Evolutionary conservation across 2,888 invertebrate genomes (phyloP), one percentile per base, ranked within the genome.

Genomic region (Dryadula phaetusa): DNA sequence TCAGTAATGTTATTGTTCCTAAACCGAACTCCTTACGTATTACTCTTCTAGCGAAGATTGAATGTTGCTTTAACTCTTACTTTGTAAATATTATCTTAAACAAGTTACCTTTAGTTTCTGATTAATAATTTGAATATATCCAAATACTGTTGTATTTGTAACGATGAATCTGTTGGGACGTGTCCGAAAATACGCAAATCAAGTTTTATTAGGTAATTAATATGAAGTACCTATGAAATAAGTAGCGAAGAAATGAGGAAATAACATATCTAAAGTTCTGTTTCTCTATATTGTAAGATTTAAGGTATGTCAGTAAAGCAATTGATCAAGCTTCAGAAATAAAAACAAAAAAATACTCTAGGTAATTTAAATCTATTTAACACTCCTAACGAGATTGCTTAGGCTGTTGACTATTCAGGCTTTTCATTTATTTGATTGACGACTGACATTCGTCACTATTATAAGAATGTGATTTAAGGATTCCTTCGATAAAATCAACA

Each of bases 361-460:
- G n/a, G 20, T 54, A 37, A 54, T 54, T 54, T 34, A 37, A 22
- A n/a, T n/a, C 16, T 52, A 52, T 52, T 52, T 28, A 10, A 16
- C 49, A 52, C 28, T 25, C 7, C 16, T 52, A 28, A 52, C 16
- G 16, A 52, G 8, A 52, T 52, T 52, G 25, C 49, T 25, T 52
- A 52, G 49, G 16, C 28, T 16, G 3, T 28, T 16, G 49, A 25
- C 28, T 52, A 28, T 16, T 28, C 28, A 52, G 58, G n/a, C 25
- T 18, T 47, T 58, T 58, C 37, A 49, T 49, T 16, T 18, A 83
- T 25, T 8, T 61, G 60, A 69, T 66, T 52, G 86, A 82, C 82
- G 81, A 75, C 76, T 73, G 70, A 79, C 82, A 83, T 85, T 83
- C 78, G 77, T 85, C 82, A 86, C 82, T 79, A 79, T 77, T 81